Base-by-base conservation (phyloP, 2,888 invertebrate species). In the Allophyes oxyacanthae region DNA sequence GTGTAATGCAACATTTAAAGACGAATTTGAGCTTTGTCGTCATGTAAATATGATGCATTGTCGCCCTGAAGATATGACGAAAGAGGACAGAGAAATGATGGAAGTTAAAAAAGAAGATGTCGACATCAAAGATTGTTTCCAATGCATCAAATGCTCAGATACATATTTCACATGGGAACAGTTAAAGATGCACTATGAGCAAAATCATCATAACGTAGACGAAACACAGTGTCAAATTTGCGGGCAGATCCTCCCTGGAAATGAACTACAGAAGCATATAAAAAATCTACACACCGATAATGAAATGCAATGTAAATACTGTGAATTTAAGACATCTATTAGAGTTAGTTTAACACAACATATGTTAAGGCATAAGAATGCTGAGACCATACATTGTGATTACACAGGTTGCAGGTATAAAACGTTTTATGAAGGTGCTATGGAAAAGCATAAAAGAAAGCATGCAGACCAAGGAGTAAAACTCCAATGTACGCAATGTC, bases 171-270 rank as follows among this genome's bases (percentile, higher is more conserved):
- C 73, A 0, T 94, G 90, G 87, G 89, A 91, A 2, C 72, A 85
- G 28, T 59, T 93, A 7, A 82, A 87, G 28, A 26, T 79, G 0
- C 93, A 94, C 65, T 91, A 85, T 0, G 90, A 90, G 55, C 83
- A 87, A 49, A 85, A 76, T 6, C 93, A 93, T 59, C 83, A 86
- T 20, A 71, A 78, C 15, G 63, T 81, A 0, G 75, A 82, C 11
- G 84, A 88, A 33, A 87, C 87, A 0, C 93, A 93, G 51, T 93
- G 93, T 60, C 92, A 92, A 61, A 79, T 89, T 0, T 94, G 93
- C 25, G 92, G 92, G 0, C 83, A 88, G 59, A 72, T 92, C 3
- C 60, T 94, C 8, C 82, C 83, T 0, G 80, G 79, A 0, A 81
- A 75, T 0, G 89, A 91, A 14, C 58, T 93, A 33, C 74, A 86